Base-by-base conservation (phyloP, 2,888 invertebrate species). In the Hedychridium roseum region DNA sequence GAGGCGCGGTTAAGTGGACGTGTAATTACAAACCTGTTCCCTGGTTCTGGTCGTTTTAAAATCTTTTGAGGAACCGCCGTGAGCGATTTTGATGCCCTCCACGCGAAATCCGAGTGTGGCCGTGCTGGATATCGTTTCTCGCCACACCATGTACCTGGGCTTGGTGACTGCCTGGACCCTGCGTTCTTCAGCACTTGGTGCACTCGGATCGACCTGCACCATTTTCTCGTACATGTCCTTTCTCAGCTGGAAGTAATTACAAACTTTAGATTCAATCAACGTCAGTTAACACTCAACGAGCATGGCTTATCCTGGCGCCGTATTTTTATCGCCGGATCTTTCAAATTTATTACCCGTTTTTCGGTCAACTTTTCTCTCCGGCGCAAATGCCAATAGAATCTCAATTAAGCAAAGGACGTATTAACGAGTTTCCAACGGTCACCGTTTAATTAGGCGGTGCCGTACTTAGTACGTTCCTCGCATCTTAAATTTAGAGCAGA, bases 191-290 rank as follows among this genome's bases (percentile, higher is more conserved):
- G 90, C 89, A 20, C 89, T 90, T 2, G 97, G 97, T 0, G 96
- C 96, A 59, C 83, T 84, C 1, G 90, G 87, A 78, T 96, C 95
- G 36, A 96, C 92, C 77, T 94, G 94, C 54, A 95, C 89, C 96
- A 97, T 97, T 81, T 97, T 97, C 68, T 96, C 94, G 75, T 95
- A 97, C 96, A 97, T 95, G 76, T 97, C 96, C 88, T 92, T 77
- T 7, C 77, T 64, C 21, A 77, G 50, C 74, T 76, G 61, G 1
- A 46, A 21, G n/a, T n/a, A n/a, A n/a, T n/a, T n/a, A n/a, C n/a
- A n/a, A n/a, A n/a, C n/a, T n/a, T n/a, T n/a, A n/a, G n/a, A n/a
- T n/a, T n/a, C n/a, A n/a, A n/a, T n/a, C n/a, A n/a, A n/a, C n/a
- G n/a, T n/a, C n/a, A n/a, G n/a, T n/a, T n/a, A n/a, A n/a, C n/a